Evolutionary conservation across 1,140 invertebrate species (phyloP), one percentile per base, ranked within the genome.

Genomic region (Homarus americanus): DNA sequence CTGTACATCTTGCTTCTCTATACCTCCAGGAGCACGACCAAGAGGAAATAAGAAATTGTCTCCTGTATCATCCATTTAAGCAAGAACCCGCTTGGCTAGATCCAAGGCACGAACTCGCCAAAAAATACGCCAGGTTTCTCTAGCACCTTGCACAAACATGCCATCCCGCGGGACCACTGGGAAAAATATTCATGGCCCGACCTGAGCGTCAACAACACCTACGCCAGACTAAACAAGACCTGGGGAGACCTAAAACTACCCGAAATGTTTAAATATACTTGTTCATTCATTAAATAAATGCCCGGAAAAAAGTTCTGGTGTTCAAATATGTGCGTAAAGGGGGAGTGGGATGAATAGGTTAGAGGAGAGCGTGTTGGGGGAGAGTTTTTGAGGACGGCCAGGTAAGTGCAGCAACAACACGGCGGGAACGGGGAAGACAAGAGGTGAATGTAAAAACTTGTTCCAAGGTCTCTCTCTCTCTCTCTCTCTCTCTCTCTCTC

Each of bases 181-280:
- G 44, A 41, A 41, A 78, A 78, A 78, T 78, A 78, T 78, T 78
- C 75, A 78, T 78, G 75, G 44, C 75, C 75, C 75, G 75, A 41
- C 38, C 75, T 41, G 2, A 28, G 78, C 53, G 78, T 80, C 78
- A 80, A 80, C 78, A 80, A 1, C 78, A 34, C 41, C 78, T 34
- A 78, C 78, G 78, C 78, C 78, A 80, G 41, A 53, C 78, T 80
- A 53, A 53, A 53, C 78, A 80, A 49, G n/a, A 28, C 41, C 78
- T 17, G 10, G n/a, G 78, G n/a, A 53, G 78, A 49, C 78, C 78
- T 34, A n/a, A 44, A 5, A 17, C 44, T 34, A 80, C 78, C n/a
- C 78, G n/a, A 4, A 20, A 28, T 53, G 10, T 53, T 80, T 44
- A 80, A 53, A 32, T 80, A 53, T 80, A 32, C 7, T 80, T 53